Percentiles rank a stretch among this genome's conserved stretches.
Conservation (phyloP, 1,140 invertebrate genomes). For the Drosophila tristis region DNA sequence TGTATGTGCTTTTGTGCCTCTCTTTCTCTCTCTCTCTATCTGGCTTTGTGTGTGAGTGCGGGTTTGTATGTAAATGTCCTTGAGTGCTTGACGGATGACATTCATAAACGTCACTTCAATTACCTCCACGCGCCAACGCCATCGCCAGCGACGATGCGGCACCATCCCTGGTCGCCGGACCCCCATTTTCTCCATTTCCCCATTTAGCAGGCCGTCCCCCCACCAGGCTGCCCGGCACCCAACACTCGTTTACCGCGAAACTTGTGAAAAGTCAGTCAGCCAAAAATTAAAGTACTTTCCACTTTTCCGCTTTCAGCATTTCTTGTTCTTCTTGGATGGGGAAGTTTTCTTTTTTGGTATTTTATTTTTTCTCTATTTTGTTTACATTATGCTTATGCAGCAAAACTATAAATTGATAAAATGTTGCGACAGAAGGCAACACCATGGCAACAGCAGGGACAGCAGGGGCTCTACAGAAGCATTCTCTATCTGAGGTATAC, state of each 20-base stretch:
- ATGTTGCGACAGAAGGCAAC: not conserved
- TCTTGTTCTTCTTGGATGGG: slow-evolving; percentile 16
- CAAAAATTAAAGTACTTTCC: slow-evolving; percentile 60
- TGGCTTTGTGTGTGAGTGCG: slow-evolving; percentile 26
- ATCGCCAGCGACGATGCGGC: slow-evolving; percentile 40
- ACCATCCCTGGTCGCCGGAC: slow-evolving; percentile 12
- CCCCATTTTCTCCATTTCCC: not conserved
- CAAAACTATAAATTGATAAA: slow-evolving; percentile 4
- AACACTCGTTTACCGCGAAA: slow-evolving; percentile 57
- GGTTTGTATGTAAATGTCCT: slow-evolving; percentile 84
- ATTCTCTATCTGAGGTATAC: no score
- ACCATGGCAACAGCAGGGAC: no score
- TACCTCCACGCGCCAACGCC: slow-evolving; percentile 80
- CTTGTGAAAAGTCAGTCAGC: slow-evolving; percentile 72
- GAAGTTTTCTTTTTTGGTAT: slow-evolving; percentile 15
- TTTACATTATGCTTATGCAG: slow-evolving; percentile 1
- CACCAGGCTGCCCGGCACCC: not conserved
- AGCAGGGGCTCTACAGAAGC: no score
- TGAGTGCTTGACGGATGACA: slow-evolving; percentile 81
- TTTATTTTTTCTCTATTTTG: slow-evolving; percentile 12
- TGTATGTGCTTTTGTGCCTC: slow-evolving; percentile 6
- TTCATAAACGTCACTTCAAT: slow-evolving; percentile 82
- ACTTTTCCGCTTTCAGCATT: slow-evolving; percentile 26
- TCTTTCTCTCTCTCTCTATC: no score
- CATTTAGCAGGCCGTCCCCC: not conserved